Percentiles rank a stretch among this genome's conserved stretches.
phyloP scores from a whole-genome alignment of 2,797 vertebrate genomes.

The Taenioides sp. region DNA sequence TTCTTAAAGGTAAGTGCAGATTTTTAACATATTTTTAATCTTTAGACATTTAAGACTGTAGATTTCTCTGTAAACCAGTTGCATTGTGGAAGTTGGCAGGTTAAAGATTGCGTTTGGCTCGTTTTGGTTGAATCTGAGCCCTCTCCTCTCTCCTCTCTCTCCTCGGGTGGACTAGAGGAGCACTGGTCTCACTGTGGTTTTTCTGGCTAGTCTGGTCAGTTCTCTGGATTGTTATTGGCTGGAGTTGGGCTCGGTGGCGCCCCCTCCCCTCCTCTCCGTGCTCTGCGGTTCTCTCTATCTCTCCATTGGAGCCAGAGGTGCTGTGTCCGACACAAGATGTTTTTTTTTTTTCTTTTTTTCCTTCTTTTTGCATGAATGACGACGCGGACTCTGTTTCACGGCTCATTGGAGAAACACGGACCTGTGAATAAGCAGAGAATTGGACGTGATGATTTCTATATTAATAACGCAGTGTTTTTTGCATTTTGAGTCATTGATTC shows the following conservation, averaged over 20 bases:
- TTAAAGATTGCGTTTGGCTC: too few species aligned
- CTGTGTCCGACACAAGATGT: constrained; percentile 60
- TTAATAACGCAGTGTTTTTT: neutral
- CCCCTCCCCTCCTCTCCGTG: constrained; percentile 64
- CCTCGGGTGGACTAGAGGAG: neutral
- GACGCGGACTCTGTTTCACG: constrained; percentile 63
- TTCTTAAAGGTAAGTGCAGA: neutral
- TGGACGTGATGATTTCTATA: neutral
- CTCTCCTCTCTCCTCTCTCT: too few species aligned
- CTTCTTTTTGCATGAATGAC: constrained; percentile 59
- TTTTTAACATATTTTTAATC: neutral
- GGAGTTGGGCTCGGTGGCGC: constrained; percentile 84
- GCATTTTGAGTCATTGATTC: too few species aligned
- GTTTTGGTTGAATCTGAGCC: too few species aligned
- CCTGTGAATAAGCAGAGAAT: neutral
- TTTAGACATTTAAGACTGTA: neutral
- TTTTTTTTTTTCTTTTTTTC: neutral
- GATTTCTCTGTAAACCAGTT: neutral
- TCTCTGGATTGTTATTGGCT: constrained; percentile 87
- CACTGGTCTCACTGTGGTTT: constrained; percentile 48
- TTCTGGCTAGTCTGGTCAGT: constrained; percentile 84
- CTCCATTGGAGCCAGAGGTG: constrained; percentile 72
- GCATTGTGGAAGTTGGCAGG: neutral
- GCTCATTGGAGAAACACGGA: neutral
- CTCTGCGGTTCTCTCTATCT: constrained; percentile 29